Percentiles rank a stretch among this genome's conserved stretches.
Evolutionary conservation across 2,113 vertebrate genomes (phyloP).

Genomic region (Cheirogaleus medius): DNA sequence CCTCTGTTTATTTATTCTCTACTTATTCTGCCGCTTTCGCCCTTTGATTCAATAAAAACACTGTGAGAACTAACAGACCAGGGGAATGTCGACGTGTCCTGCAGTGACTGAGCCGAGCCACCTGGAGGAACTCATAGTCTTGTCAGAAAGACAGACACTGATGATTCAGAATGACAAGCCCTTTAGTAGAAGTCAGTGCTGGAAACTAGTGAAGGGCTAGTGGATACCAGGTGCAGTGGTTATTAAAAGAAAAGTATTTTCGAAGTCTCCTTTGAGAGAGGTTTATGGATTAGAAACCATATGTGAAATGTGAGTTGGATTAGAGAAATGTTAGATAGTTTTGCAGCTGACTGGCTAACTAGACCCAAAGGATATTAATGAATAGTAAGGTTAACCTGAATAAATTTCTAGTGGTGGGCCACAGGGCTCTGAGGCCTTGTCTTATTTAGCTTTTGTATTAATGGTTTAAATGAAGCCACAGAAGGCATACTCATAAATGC

Average conservation of each 20-base stretch:
- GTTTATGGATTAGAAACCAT: conserved; percentile 15
- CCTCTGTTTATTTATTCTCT: neutral
- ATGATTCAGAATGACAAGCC: neutral
- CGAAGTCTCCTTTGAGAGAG: conserved; percentile 38
- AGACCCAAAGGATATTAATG: conserved; percentile 23
- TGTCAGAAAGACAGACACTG: neutral
- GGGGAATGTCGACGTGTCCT: neutral
- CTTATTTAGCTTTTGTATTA: neutral
- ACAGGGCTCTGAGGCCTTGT: neutral
- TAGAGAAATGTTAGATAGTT: neutral
- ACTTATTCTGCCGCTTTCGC: neutral
- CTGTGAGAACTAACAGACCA: neutral
- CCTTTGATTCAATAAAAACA: neutral
- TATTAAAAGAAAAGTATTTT: conserved; percentile 3
- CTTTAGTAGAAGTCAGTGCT: neutral
- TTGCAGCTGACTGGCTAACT: conserved; percentile 39
- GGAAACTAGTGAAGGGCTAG: neutral
- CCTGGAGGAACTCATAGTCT: neutral
- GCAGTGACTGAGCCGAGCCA: neutral
- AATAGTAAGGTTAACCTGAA: conserved; percentile 13
- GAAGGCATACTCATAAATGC: neutral
- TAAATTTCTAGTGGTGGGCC: neutral
- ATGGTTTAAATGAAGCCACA: neutral
- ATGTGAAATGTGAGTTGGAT: conserved; percentile 17
- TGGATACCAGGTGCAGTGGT: neutral